Evolutionary conservation across 2,113 vertebrate genomes (phyloP).

Genomic region (Myxocyprinus asiaticus): DNA sequence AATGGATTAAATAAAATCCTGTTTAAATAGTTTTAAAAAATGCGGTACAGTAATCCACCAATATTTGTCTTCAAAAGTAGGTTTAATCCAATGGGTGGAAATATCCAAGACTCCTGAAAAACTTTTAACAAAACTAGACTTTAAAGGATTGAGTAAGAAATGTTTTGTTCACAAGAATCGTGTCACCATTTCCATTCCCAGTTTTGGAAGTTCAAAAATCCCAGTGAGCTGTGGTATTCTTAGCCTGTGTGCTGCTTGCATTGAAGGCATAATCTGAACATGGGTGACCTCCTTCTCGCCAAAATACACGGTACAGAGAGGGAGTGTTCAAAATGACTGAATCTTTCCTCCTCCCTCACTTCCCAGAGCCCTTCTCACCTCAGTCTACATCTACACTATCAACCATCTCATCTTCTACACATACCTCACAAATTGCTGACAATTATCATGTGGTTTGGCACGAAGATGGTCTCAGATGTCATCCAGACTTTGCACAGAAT

Average conservation of each 20-base stretch:
- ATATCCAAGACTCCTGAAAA: background rate
- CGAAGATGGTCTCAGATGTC: background rate
- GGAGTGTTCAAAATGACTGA: slow-evolving; percentile 63
- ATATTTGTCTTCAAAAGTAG: slow-evolving; percentile 28
- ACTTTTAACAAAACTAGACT: background rate
- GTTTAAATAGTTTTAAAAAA: background rate
- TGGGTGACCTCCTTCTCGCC: slow-evolving; percentile 28
- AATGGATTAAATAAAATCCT: background rate
- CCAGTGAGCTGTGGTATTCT: slow-evolving; percentile 3
- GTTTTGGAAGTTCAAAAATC: background rate
- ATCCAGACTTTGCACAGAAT: slow-evolving; percentile 7
- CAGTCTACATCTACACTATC: slow-evolving; percentile 38
- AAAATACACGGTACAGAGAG: slow-evolving; percentile 55
- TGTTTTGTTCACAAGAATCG: background rate
- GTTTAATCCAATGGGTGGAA: slow-evolving; percentile 47
- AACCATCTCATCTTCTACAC: slow-evolving; percentile 45
- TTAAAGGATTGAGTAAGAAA: background rate
- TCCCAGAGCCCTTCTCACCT: slow-evolving; percentile 40
- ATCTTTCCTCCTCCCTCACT: slow-evolving; percentile 46
- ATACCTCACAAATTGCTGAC: slow-evolving; percentile 43
- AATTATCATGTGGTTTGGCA: slow-evolving; percentile 40
- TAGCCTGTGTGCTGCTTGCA: slow-evolving; percentile 18
- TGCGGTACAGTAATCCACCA: background rate
- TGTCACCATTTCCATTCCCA: too few relatives aligned
- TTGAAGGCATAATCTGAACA: slow-evolving; percentile 45